phyloP scores from a whole-genome alignment of 2,113 vertebrate species.

The Carettochelys insculpta region DNA sequence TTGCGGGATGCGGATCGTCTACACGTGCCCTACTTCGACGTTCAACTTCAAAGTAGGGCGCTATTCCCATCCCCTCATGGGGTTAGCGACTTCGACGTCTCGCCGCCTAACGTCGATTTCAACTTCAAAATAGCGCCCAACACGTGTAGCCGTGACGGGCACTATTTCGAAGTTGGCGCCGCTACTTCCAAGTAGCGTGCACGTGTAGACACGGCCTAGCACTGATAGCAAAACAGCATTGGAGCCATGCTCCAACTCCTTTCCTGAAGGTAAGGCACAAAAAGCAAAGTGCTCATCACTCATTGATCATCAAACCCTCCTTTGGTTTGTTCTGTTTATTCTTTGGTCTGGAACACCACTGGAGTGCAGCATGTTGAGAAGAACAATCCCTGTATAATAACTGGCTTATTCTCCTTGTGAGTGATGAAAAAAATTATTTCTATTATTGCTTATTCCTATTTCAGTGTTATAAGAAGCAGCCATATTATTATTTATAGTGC shows the following conservation, averaged over 20 bases:
- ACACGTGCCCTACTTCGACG: no score
- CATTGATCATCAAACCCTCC: neutral
- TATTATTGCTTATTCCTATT: neutral
- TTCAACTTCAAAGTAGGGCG: no score
- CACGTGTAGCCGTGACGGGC: no score
- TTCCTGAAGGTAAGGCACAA: neutral
- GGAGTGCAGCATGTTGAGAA: neutral
- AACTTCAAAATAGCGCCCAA: no score
- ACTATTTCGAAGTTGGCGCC: no score
- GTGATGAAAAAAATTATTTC: neutral
- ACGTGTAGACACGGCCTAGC: no score
- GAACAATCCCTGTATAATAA: neutral
- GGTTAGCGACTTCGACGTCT: no score
- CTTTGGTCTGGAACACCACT: neutral
- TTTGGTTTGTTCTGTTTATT: neutral
- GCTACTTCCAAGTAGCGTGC: no score
- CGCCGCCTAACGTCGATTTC: no score
- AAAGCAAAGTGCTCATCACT: rapidly evolving
- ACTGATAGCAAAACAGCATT: neutral
- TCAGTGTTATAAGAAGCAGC: neutral
- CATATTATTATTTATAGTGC: neutral
- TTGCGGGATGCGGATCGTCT: no score
- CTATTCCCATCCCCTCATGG: no score
- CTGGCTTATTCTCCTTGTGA: neutral
- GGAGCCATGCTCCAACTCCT: neutral